These are phyloP conservation scores for Koerneria pararmatus DNA, from an alignment of 2,888 invertebrate genomes.

Conservation along the genomic window DNA sequence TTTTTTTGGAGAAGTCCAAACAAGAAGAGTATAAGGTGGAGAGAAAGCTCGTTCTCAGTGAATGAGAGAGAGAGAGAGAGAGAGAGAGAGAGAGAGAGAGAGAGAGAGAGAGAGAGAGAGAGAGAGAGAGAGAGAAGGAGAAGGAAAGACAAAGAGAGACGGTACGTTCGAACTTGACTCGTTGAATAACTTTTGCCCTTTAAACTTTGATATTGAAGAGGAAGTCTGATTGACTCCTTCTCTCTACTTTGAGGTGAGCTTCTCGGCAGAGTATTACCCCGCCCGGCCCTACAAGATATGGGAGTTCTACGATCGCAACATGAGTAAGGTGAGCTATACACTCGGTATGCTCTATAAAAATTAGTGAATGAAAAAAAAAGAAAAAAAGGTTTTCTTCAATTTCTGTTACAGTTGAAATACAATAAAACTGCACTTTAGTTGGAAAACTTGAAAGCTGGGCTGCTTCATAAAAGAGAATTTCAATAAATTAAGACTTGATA, in stretches of 20 bases:
- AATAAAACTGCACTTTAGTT: too few species aligned
- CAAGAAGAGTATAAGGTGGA: too few species aligned
- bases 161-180: neutral
- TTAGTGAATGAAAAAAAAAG: too few species aligned
- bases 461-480: too few species aligned
- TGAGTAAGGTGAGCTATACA: slow-evolving; percentile 43
- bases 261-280: slow-evolving; percentile 59
- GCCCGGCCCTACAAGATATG: slow-evolving; percentile 58
- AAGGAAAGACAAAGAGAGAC: neutral
- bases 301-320: slow-evolving; percentile 59
- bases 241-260: slow-evolving; percentile 43
- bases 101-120: too few species aligned
- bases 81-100: neutral
- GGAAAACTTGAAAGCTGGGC: too few species aligned
- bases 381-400: neutral
- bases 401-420: neutral
- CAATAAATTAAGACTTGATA: too few species aligned
- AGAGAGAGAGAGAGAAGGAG: too few species aligned
- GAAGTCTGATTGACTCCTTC: too few species aligned
- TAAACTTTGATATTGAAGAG: too few species aligned
- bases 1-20: too few species aligned
- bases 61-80: neutral
- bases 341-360: too few species aligned
- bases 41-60: neutral
- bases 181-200: neutral